Base-by-base conservation (phyloP, 1,140 invertebrate genomes). In the Yoshiicerus persimilis region DNA sequence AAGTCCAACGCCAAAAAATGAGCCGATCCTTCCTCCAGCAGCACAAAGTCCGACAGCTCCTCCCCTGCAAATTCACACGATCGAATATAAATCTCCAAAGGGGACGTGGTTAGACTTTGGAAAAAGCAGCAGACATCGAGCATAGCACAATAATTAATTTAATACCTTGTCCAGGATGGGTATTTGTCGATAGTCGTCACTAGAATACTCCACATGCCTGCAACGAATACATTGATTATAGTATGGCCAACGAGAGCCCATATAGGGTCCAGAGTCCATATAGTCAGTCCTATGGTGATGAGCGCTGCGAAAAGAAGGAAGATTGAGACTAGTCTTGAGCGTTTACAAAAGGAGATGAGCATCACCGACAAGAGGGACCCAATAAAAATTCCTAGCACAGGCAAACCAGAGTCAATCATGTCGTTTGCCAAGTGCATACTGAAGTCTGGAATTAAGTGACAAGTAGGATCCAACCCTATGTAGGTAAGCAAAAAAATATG, bases 381-480 rank as follows among this genome's bases (percentile, higher is more conserved):
- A 8, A 91, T 77, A 41, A 90, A 90, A 41, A 91, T 91, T 39
- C 90, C 90, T 10, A 89, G 23, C 4, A 90, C 89, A 4, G 90
- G 90, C 4, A 91, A 66, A n/a, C 89, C 90, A 32, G 90, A 88
- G 86, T 90, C 89, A 38, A 89, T 84, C 88, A 90, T 86, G 80
- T 90, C 89, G 36, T 87, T 89, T 23, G 86, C 84, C n/a, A 91
- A 70, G n/a, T 91, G 77, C 90, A 90, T 91, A 41, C 85, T 90
- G 87, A 91, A 91, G 36, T 91, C 90, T 23, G 90, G 90, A 70
- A 91, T 91, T 4, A 91, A 70, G 38, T 86, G 90, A 80, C 90
- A 91, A 13, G 86, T 56, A 4, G 90, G 90, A 41, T 91, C 87
- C n/a, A 90, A 64, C 10, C 90, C 90, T 91, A 23, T 11, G 23